Percentiles rank a stretch among this genome's conserved stretches.
Conservation (phyloP, 92 coral and sea anemone species). For the Anthopleura xanthogrammica region DNA sequence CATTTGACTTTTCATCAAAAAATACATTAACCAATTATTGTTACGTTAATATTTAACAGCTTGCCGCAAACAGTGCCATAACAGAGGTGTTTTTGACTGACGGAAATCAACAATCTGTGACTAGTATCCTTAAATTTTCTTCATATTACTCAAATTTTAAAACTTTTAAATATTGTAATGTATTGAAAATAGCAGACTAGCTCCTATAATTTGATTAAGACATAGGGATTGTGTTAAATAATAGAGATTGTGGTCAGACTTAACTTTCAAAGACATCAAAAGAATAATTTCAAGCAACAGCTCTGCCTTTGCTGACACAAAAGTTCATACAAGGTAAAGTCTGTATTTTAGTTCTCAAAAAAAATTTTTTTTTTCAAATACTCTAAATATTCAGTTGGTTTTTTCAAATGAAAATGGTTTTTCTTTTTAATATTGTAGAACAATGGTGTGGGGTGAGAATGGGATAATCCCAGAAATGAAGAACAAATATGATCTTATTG, state of each 20-base stretch:
- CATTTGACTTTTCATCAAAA: not conserved
- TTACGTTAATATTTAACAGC: constrained; percentile 6
- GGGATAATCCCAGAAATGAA: constrained; percentile 34
- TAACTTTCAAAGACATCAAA: constrained; percentile 34
- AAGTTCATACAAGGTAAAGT: constrained; percentile 39
- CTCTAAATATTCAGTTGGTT: not conserved
- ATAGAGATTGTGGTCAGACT: not conserved
- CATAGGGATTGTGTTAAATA: not conserved
- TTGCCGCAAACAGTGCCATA: constrained; percentile 66
- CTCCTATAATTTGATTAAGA: not conserved
- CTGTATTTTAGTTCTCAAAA: not conserved
- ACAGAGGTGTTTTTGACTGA: constrained; percentile 78
- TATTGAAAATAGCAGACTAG: too few relatives aligned
- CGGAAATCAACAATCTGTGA: constrained; percentile 76
- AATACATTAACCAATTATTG: too few relatives aligned
- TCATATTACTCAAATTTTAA: too few relatives aligned
- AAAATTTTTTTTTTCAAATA: not conserved
- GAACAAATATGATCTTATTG: constrained; percentile 62
- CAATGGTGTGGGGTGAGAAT: constrained; percentile 61
- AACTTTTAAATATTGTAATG: not conserved
- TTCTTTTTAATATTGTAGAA: constrained; percentile 8
- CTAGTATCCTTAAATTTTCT: constrained; percentile 55
- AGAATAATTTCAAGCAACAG: constrained; percentile 37
- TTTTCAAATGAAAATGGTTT: not conserved
- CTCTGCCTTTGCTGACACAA: constrained; percentile 45